Evolutionary conservation across 2,888 invertebrate species (phyloP).

Genomic region (Acleris sparsana): DNA sequence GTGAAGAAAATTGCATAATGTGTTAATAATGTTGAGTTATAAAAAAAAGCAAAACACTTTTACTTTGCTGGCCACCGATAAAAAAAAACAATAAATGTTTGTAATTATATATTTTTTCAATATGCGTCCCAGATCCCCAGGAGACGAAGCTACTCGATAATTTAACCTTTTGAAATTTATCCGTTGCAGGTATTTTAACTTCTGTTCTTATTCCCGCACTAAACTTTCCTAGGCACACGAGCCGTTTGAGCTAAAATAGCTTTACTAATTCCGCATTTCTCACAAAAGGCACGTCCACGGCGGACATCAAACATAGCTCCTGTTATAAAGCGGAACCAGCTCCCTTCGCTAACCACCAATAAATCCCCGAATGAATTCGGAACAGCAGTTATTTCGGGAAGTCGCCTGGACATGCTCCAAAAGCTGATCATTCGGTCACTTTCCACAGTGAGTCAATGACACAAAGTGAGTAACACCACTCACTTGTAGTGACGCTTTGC

Average conservation of each 20-base stretch:
- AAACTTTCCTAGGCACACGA: not conserved
- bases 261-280: constrained; percentile 23
- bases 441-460: constrained; percentile 78
- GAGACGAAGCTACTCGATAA: no score
- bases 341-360: constrained; percentile 57
- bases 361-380: constrained; percentile 68
- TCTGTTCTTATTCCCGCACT: not conserved
- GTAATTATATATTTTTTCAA: no score
- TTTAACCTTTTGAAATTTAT: not conserved
- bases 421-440: constrained; percentile 72
- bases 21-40: no score
- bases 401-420: constrained; percentile 79
- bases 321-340: constrained; percentile 53
- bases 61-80: no score
- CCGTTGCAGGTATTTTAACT: not conserved
- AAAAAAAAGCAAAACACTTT: no score
- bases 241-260: constrained; percentile 27
- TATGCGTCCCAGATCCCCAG: no score
- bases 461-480: constrained; percentile 41
- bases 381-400: constrained; percentile 77
- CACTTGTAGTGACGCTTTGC: constrained; percentile 33
- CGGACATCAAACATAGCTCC: constrained; percentile 30
- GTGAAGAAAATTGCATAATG: no score
- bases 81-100: no score
- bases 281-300: constrained; percentile 23